Conservation (phyloP, 1,140 invertebrate species). For the Calosoma granatense region DNA sequence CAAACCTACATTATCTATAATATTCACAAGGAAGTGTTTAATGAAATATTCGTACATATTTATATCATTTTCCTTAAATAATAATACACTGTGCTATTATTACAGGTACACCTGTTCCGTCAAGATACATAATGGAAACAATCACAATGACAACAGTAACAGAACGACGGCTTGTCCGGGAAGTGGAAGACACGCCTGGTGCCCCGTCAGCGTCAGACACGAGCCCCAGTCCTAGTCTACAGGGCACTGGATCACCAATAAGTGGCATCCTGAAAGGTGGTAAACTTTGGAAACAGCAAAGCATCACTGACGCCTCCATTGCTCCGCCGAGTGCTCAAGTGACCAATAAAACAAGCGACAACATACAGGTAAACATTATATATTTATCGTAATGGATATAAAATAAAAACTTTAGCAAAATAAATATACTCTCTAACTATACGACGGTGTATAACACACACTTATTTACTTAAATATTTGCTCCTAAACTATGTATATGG, state of each 20-base stretch:
- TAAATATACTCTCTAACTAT: too few species aligned
- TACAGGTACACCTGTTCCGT: constrained; percentile 23
- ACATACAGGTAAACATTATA: constrained; percentile 20
- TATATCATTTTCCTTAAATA: neutral
- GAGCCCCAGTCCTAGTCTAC: constrained; percentile 19
- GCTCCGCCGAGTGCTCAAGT: constrained; percentile 13
- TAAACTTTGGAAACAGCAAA: constrained; percentile 47
- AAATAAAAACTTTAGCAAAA: constrained; percentile 17
- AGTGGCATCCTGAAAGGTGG: constrained; percentile 52
- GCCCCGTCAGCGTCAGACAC: neutral
- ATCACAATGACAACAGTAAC: constrained; percentile 59
- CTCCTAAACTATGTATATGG: too few species aligned
- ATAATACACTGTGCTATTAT: constrained; percentile 9
- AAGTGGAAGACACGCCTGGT: neutral
- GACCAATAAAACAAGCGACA: constrained; percentile 9
- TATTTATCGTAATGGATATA: constrained; percentile 14
- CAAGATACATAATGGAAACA: constrained; percentile 56
- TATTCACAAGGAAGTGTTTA: too few species aligned
- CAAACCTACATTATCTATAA: too few species aligned
- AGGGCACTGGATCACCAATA: constrained; percentile 37
- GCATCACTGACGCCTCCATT: constrained; percentile 16
- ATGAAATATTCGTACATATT: neutral
- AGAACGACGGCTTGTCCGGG: constrained; percentile 47
- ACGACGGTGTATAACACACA: too few species aligned
- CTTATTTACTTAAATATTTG: too few species aligned